A percentile compares a stretch with the other conserved stretches of the same genome.
phyloP scores from a whole-genome alignment of 2,797 vertebrate genomes.

The Oophaga sylvatica region DNA sequence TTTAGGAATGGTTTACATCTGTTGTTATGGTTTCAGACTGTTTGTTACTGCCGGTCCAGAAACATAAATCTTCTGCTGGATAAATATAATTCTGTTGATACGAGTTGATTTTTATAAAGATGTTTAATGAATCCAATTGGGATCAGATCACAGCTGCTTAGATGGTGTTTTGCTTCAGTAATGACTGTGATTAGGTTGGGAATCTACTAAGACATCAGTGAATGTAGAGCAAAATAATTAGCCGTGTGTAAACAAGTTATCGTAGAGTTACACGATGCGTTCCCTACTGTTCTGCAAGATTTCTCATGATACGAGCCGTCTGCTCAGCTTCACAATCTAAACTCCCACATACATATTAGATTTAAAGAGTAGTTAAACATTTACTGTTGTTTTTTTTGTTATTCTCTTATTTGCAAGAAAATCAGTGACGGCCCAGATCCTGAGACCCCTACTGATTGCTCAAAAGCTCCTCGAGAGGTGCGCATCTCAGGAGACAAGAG shows the following conservation, averaged over 20 bases:
- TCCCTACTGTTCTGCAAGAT: background rate
- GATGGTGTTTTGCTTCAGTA: background rate
- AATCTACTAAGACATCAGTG: background rate
- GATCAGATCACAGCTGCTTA: slow-evolving; percentile 7
- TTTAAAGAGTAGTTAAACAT: too few relatives aligned
- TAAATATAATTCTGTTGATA: slow-evolving; percentile 30
- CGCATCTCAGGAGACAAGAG: too few relatives aligned
- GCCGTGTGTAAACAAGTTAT: background rate
- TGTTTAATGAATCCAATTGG: background rate
- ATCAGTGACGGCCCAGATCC: too few relatives aligned
- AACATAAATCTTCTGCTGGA: slow-evolving; percentile 56
- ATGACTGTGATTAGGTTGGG: slow-evolving; percentile 10
- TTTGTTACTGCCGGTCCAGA: background rate
- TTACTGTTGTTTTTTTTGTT: too few relatives aligned
- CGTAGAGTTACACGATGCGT: background rate
- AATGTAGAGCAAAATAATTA: background rate
- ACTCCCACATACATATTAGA: too few relatives aligned
- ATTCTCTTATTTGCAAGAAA: too few relatives aligned
- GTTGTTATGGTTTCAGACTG: slow-evolving; percentile 1
- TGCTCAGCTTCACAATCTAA: background rate
- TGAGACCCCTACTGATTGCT: too few relatives aligned
- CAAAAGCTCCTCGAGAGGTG: too few relatives aligned
- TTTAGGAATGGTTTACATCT: slow-evolving; percentile 4
- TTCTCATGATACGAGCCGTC: background rate
- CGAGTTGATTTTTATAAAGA: slow-evolving; percentile 25